Conservation (phyloP, 2,113 vertebrate genomes). For the Lontra canadensis region DNA sequence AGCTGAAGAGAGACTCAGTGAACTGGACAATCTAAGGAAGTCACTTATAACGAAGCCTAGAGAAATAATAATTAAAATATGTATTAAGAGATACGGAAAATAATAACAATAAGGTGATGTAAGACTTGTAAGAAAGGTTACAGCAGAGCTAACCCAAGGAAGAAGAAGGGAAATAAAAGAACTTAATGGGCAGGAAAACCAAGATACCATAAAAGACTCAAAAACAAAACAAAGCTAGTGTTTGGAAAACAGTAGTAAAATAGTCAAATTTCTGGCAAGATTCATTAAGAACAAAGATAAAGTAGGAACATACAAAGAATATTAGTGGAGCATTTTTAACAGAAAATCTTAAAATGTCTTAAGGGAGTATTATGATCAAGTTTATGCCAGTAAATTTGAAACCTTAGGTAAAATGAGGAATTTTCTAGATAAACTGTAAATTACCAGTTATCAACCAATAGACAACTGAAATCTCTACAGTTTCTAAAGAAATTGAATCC, state of each 20-base stretch:
- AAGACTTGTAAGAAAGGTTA: not conserved
- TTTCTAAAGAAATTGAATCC: not conserved
- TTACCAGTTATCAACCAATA: not conserved
- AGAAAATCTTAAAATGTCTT: not conserved
- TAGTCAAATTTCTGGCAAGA: not conserved
- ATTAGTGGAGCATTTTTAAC: not conserved
- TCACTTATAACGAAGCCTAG: not conserved
- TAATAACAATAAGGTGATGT: not conserved
- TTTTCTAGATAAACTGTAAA: not conserved
- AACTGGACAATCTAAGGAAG: not conserved
- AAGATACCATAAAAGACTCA: not conserved
- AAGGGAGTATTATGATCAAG: not conserved
- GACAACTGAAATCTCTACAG: not conserved
- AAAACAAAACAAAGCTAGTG: not conserved
- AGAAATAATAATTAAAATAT: not conserved
- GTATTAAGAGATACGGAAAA: not conserved
- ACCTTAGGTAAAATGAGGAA: not conserved
- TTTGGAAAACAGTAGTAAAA: slow-evolving; percentile 1
- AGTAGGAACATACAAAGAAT: not conserved
- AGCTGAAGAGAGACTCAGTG: not conserved
- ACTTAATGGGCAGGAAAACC: not conserved
- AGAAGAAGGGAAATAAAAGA: not conserved
- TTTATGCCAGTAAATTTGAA: not conserved
- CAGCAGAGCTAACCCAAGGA: not conserved
- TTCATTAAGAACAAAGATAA: not conserved